Evolutionary conservation across 2,113 vertebrate species (phyloP).

Genomic region (Cavia aperea): DNA sequence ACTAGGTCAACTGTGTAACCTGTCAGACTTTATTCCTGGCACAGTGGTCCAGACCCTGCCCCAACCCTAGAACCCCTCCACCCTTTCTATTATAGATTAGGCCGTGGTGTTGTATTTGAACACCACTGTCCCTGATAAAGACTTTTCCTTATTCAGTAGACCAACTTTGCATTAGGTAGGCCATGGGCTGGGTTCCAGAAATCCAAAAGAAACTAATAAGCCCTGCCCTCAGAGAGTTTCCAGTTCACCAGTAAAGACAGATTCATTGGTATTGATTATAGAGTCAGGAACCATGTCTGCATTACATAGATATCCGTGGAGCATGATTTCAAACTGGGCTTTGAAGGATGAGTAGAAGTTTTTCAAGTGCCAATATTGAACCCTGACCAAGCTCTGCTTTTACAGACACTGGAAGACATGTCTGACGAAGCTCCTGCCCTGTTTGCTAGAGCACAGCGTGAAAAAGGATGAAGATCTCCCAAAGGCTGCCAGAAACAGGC

Average conservation of each 20-base stretch:
- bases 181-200: neutral
- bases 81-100: neutral
- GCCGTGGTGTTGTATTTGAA: neutral
- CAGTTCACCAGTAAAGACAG: neutral
- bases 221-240: too few species aligned
- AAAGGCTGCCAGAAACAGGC: conserved; percentile 43
- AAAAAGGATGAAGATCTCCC: conserved; percentile 43
- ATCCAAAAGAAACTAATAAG: neutral
- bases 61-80: neutral
- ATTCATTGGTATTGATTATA: neutral
- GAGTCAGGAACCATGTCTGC: neutral
- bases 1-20: neutral
- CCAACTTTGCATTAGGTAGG: neutral
- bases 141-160: neutral
- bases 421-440: conserved; percentile 59
- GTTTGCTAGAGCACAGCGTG: conserved; percentile 50
- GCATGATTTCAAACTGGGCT: neutral
- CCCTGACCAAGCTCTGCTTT: conserved; percentile 35
- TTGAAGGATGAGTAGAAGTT: conserved; percentile 6
- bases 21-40: neutral
- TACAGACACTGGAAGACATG: conserved; percentile 72
- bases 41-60: neutral
- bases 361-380: neutral
- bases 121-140: neutral
- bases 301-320: rapidly evolving